Evolutionary conservation across 2,797 vertebrate species (phyloP).

Genomic region (Phalanger gymnotis): DNA sequence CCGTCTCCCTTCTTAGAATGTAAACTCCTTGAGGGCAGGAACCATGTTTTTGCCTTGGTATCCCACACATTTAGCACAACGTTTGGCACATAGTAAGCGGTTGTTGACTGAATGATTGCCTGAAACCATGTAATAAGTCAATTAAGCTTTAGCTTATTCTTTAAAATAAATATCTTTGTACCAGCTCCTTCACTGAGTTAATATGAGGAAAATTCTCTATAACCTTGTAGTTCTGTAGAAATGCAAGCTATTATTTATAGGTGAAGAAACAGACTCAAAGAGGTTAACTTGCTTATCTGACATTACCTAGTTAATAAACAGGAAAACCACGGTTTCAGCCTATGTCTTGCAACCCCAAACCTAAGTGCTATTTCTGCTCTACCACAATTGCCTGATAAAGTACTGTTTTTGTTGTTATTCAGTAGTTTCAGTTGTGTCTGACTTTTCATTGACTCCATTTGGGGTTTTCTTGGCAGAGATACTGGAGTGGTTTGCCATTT

Average conservation of each 20-base stretch:
- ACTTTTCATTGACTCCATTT: too few species aligned
- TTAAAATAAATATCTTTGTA: neutral
- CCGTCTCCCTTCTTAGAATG: too few species aligned
- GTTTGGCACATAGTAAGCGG: neutral
- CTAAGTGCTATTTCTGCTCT: neutral
- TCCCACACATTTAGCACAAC: neutral
- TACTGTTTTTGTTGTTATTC: neutral
- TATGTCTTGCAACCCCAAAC: neutral
- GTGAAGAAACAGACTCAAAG: neutral
- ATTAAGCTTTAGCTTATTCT: neutral
- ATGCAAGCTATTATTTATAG: neutral
- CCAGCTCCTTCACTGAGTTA: neutral
- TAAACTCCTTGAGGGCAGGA: too few species aligned
- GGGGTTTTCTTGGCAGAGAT: too few species aligned
- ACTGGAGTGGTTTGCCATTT: too few species aligned
- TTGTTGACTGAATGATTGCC: neutral
- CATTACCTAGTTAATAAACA: neutral
- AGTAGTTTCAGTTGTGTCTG: too few species aligned
- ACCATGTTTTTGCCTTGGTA: neutral
- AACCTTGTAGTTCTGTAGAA: neutral
- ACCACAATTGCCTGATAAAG: neutral
- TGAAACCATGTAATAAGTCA: neutral
- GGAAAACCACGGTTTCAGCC: neutral
- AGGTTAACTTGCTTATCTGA: neutral
- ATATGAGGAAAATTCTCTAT: neutral